Base-by-base conservation (phyloP, 2,113 vertebrate species). In the Heterochromis multidens region DNA sequence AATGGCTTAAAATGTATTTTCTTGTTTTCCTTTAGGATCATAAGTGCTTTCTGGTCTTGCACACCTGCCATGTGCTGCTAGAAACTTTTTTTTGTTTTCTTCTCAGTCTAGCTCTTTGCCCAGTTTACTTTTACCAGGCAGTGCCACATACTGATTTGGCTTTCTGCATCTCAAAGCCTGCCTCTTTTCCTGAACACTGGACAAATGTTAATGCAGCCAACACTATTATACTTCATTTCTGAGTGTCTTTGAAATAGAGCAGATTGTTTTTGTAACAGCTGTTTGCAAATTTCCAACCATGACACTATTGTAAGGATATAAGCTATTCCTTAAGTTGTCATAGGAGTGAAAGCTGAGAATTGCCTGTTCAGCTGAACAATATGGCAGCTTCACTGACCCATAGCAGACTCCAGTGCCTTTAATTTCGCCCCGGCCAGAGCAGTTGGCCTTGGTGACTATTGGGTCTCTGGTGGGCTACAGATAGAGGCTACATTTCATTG, bases 361-460 rank as follows among this genome's bases (percentile, higher is more conserved):
- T 31, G 88, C 87, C 85, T 90, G 89, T 81, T 81, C 62, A 78
- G 31, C 77, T 79, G 82, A 77, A 89, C 49, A 80, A 84, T 78
- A 82, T 63, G 89, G 93, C 94, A 93, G 94, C 92, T 95, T 95
- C 93, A 93, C 90, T 93, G 91, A 94, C 89, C 91, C 93, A 91
- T 81, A 91, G 91, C 87, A 95, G 94, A 95, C 93, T 95, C 94
- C 94, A 94, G 96, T 96, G 96, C 96, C 96, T 96, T 96, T 94
- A 78, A 93, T 92, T 93, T 94, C 81, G 63, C 90, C 77, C 92
- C 56, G 86, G 91, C 93, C 93, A 81, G 77, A 90, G 86, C 90
- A 89, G 85, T 89, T 65, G 88, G 84, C 91, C 89, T 74, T 61
- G 84, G 87, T 77, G 88, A 90, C 88, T 87, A 61, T 88, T 80